A percentile compares a stretch with the other conserved stretches of the same genome.
phyloP scores from a whole-genome alignment of 1,140 invertebrate species.

The Ridgeia piscesae region DNA sequence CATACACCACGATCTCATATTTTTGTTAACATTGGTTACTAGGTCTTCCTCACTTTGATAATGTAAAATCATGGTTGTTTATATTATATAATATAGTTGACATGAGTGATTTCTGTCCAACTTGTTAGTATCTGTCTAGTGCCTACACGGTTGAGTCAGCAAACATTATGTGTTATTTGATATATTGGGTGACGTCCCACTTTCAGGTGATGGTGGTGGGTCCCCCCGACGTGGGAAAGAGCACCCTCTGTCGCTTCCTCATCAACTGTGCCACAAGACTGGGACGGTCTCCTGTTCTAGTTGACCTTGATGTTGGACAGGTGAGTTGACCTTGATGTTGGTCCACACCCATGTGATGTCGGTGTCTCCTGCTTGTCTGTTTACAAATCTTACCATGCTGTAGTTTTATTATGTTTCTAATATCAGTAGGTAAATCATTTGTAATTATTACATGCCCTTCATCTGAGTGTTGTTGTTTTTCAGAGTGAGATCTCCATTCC shows the following conservation, averaged over 20 bases:
- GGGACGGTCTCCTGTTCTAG: slow-evolving; percentile 79
- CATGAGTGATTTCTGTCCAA: no score
- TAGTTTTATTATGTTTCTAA: neutral
- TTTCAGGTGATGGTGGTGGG: slow-evolving; percentile 82
- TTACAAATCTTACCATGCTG: neutral
- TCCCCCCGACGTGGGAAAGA: slow-evolving; percentile 94
- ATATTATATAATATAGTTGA: no score
- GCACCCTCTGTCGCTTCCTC: slow-evolving; percentile 78
- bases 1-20: no score
- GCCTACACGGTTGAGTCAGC: no score
- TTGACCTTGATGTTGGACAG: slow-evolving; percentile 96
- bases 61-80: no score
- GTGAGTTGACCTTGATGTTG: slow-evolving; percentile 57
- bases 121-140: no score
- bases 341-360: no score
- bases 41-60: no score
- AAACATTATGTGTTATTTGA: no score
- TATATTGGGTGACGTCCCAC: no score
- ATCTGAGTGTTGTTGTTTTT: slow-evolving; percentile 28
- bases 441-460: neutral
- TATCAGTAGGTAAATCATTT: neutral
- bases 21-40: no score
- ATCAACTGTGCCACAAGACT: slow-evolving; percentile 73
- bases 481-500: slow-evolving; percentile 80
- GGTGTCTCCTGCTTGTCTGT: no score